Base-by-base conservation (phyloP, 2,797 vertebrate species). In the Fringilla coelebs region DNA sequence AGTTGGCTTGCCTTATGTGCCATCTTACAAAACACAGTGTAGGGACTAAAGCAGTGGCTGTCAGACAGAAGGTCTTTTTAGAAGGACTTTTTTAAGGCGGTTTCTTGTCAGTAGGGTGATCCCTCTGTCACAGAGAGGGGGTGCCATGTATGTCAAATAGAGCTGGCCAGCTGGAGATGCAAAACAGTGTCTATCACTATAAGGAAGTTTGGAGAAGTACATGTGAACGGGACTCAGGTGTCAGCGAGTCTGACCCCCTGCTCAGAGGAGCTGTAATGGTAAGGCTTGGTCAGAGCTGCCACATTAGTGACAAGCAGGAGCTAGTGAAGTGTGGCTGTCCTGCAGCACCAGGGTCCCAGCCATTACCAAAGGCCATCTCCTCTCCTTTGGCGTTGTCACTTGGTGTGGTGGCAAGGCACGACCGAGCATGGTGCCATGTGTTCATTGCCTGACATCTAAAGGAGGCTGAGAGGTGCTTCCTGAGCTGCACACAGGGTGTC, bases 201-300 rank as follows among this genome's bases (percentile, higher is more conserved):
- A 19, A 21, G 25, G 41, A 55, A 58, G 11, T 55, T 67, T 21
- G 38, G 63, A 85, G 65, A 67, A 85, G 49, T 41, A 52, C 16
- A 1, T 40, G 52, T 32, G 52, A 85, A 36, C 20, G 28, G 62
- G 28, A 38, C 60, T 60, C 1, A 7, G 67, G 83, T 84, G 72
- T 91, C 87, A 66, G 51, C 0, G 0, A 76, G 67, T 45, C 36
- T 8, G 2, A 63, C 19, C 38, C 45, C 55, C 48, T 31, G 51
- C 74, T 84, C 51, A 15, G 49, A 77, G 52, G 41, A 77, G 72
- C 66, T 67, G 67, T 38, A 57, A 68, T 83, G 36, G 2, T 62
- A 32, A 58, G 86, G 70, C 52, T 18, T 34, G 9, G 87, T 75
- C 82, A 72, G 94, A 90, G 95, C 96, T 90, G 79, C 79, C 65